Conservation (phyloP, 1,140 invertebrate genomes). For the Neocloeon triangulifer region DNA sequence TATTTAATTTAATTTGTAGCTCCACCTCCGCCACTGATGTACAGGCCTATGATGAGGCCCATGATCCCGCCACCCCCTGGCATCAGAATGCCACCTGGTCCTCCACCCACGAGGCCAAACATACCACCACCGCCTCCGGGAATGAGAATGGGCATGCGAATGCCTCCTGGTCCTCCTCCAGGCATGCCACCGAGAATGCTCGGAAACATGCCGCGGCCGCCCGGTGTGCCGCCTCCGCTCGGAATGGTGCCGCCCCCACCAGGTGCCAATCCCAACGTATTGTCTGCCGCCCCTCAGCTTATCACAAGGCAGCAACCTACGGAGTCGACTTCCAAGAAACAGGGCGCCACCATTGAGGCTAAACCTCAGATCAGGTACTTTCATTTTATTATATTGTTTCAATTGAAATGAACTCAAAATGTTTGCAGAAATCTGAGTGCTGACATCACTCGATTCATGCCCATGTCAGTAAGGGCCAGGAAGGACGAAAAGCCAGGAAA, state of each 20-base stretch:
- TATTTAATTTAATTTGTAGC: too few relatives aligned
- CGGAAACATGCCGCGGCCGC: slow-evolving; percentile 27
- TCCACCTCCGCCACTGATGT: slow-evolving; percentile 23
- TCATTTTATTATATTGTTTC: slow-evolving; percentile 1
- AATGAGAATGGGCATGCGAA: slow-evolving; percentile 20
- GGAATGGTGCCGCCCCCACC: slow-evolving; percentile 28
- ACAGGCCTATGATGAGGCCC: slow-evolving; percentile 29
- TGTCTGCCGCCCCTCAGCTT: slow-evolving; percentile 61
- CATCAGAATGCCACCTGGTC: slow-evolving; percentile 32
- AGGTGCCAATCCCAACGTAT: slow-evolving; percentile 37
- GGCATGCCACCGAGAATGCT: slow-evolving; percentile 31
- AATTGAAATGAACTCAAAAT: too few relatives aligned
- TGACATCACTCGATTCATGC: slow-evolving; percentile 87
- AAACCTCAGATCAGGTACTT: slow-evolving; percentile 66
- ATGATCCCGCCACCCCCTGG: slow-evolving; percentile 18
- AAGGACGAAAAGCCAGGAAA: slow-evolving; percentile 43
- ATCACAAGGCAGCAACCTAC: slow-evolving; percentile 36
- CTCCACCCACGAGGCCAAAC: slow-evolving; percentile 26
- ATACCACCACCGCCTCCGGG: slow-evolving; percentile 19
- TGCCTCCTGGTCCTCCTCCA: slow-evolving; percentile 41
- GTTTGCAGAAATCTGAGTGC: slow-evolving; percentile 72
- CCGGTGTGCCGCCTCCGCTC: slow-evolving; percentile 15
- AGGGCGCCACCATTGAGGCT: slow-evolving; percentile 68
- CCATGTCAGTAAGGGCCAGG: slow-evolving; percentile 74
- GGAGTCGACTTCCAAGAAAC: slow-evolving; percentile 22